These are phyloP conservation scores for Psittacus erithacus DNA, from an alignment of 2,113 vertebrate genomes.

Conservation along the genomic window DNA sequence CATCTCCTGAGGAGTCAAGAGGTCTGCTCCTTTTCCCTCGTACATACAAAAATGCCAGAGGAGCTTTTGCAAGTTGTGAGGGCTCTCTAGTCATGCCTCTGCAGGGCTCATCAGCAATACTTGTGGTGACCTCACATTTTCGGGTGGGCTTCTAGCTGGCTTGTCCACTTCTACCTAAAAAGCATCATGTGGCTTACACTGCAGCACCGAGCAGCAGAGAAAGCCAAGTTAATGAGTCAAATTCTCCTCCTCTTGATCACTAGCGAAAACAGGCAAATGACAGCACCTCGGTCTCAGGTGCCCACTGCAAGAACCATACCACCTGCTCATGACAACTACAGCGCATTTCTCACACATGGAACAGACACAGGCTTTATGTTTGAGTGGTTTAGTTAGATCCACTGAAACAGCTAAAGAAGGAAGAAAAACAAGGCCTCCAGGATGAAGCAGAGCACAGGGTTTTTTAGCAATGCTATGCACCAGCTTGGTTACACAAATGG, in stretches of 20 bases:
- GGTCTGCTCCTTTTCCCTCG: not conserved
- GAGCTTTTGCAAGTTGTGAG: not conserved
- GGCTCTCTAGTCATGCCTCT: not conserved
- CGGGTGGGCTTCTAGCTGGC: not conserved
- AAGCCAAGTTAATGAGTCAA: not conserved
- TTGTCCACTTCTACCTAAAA: not conserved
- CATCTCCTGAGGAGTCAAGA: not conserved
- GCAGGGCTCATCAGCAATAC: not conserved
- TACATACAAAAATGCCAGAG: not conserved
- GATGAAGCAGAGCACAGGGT: not conserved
- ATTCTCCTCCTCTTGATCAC: not conserved
- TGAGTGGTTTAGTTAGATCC: not conserved
- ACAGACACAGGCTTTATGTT: not conserved
- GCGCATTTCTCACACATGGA: rapidly evolving
- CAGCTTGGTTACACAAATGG: not conserved
- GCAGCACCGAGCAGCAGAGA: not conserved
- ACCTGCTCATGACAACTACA: rapidly evolving
- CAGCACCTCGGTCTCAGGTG: rapidly evolving
- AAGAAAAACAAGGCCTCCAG: not conserved
- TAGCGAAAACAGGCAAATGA: rapidly evolving
- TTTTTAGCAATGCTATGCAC: not conserved
- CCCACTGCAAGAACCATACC: not conserved
- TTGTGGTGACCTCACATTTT: not conserved
- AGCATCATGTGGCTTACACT: not conserved
- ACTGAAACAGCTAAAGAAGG: not conserved